Evolutionary conservation across 2,797 vertebrate genomes (phyloP).

Genomic region (Netta rufina): DNA sequence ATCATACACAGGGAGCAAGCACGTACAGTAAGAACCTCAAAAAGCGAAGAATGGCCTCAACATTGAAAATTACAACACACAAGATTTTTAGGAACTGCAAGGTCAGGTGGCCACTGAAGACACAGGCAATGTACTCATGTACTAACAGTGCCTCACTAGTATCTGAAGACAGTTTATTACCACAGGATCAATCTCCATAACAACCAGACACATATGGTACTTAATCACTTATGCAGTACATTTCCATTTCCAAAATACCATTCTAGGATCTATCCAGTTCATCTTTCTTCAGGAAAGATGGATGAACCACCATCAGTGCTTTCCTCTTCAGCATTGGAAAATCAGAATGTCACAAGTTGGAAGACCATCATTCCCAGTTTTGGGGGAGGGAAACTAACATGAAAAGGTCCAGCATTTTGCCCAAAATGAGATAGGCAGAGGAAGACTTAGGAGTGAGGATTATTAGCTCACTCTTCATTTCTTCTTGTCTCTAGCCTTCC

Average conservation of each 20-base stretch:
- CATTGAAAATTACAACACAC: background rate
- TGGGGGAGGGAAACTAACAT: background rate
- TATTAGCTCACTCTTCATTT: background rate
- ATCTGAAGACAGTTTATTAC: conserved; percentile 5
- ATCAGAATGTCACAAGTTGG: background rate
- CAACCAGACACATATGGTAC: conserved; percentile 30
- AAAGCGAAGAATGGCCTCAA: background rate
- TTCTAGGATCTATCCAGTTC: background rate
- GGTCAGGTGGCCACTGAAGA: background rate
- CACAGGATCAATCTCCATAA: conserved; percentile 26
- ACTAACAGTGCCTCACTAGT: background rate
- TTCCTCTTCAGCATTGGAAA: background rate
- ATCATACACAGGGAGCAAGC: background rate
- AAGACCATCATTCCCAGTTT: background rate
- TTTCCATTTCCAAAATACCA: background rate
- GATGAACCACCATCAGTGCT: background rate
- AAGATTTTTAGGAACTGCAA: background rate
- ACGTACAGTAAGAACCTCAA: background rate
- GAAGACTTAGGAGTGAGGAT: background rate
- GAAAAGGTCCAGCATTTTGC: background rate
- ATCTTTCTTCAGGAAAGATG: background rate
- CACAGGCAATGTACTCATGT: background rate
- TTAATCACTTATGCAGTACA: conserved; percentile 13
- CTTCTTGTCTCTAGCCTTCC: background rate
- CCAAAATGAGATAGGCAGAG: background rate